Percentiles rank a stretch among this genome's conserved stretches.
Conservation (phyloP, 1,140 invertebrate genomes). For the Aradophagus sp. region DNA sequence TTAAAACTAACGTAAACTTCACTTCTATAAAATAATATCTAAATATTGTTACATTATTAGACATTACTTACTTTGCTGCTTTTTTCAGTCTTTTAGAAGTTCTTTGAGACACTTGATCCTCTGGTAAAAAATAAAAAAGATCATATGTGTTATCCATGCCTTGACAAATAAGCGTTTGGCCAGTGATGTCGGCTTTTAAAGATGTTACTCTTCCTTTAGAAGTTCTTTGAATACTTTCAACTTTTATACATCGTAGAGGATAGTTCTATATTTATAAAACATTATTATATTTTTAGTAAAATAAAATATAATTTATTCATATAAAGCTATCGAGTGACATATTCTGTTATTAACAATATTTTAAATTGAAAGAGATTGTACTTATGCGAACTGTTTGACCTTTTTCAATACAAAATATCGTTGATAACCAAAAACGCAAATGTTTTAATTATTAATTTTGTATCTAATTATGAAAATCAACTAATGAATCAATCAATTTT, state of each 20-base stretch:
- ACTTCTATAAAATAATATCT: not conserved
- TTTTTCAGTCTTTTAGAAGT: slow-evolving; percentile 87
- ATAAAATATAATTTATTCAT: no score
- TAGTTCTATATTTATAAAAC: slow-evolving; percentile 65
- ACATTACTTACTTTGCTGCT: slow-evolving; percentile 74
- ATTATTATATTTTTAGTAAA: no score
- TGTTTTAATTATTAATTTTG: no score
- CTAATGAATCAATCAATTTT: no score
- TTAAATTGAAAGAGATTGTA: no score
- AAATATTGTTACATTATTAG: no score
- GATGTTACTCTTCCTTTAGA: slow-evolving; percentile 84
- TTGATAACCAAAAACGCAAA: no score
- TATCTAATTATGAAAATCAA: no score
- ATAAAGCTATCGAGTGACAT: no score
- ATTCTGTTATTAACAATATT: no score
- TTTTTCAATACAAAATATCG: no score
- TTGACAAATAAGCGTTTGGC: slow-evolving; percentile 86
- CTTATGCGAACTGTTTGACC: no score
- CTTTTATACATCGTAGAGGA: slow-evolving; percentile 83
- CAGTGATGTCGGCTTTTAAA: slow-evolving; percentile 79
- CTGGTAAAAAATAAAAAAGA: slow-evolving; percentile 85
- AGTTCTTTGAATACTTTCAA: slow-evolving; percentile 85
- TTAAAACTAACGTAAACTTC: slow-evolving; percentile 15
- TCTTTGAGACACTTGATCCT: slow-evolving; percentile 82
- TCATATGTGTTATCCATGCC: slow-evolving; percentile 89